Conservation (phyloP, 1,140 invertebrate species). For the Arion vulgaris region DNA sequence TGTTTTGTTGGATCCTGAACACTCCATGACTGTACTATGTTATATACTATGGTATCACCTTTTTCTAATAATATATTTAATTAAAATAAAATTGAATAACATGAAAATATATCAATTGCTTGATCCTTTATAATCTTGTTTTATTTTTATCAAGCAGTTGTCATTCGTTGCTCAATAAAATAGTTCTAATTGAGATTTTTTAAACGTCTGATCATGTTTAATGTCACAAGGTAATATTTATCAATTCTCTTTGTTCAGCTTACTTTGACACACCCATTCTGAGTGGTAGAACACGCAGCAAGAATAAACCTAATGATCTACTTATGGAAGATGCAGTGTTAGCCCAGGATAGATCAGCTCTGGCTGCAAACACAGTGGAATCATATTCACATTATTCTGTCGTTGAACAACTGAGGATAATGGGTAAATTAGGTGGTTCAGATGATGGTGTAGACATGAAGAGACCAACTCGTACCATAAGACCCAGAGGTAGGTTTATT, state of each 20-base stretch:
- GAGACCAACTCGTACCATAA: constrained; percentile 39
- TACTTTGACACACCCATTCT: constrained; percentile 51
- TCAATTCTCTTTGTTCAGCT: constrained; percentile 36
- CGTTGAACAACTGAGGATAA: background rate
- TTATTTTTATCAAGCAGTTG: too few relatives aligned
- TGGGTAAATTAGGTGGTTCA: background rate
- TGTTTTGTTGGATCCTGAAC: too few relatives aligned
- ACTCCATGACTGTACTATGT: too few relatives aligned
- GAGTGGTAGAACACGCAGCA: constrained; percentile 48
- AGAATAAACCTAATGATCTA: constrained; percentile 30
- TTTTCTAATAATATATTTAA: too few relatives aligned
- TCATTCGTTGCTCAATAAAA: too few relatives aligned
- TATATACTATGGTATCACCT: too few relatives aligned
- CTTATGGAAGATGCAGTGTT: background rate
- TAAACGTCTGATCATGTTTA: too few relatives aligned
- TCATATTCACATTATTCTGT: background rate
- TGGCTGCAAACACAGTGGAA: background rate
- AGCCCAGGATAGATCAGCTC: background rate
- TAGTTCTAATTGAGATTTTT: too few relatives aligned
- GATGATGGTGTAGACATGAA: constrained; percentile 10
- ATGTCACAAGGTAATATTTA: too few relatives aligned
- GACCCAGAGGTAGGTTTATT: constrained; percentile 39
- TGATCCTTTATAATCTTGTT: too few relatives aligned
- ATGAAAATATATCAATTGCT: too few relatives aligned
- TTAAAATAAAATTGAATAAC: too few relatives aligned